These are phyloP conservation scores for Gymnothorax javanicus DNA, from an alignment of 2,797 vertebrate genomes.

Conservation along the genomic window DNA sequence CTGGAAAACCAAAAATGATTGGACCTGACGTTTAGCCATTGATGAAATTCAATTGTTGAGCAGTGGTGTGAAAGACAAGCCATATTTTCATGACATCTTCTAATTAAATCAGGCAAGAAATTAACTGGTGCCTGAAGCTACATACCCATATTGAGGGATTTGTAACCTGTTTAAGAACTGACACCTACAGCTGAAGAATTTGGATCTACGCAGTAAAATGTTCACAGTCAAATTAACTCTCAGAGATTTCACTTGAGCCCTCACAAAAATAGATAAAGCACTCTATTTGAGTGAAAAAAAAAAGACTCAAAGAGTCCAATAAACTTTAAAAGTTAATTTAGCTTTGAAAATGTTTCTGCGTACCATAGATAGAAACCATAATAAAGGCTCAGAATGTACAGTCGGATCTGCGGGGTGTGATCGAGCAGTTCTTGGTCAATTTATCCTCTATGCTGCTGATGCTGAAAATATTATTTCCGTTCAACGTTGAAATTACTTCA, in stretches of 20 bases:
- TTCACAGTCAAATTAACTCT: not conserved
- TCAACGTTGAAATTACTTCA: not conserved
- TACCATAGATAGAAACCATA: not conserved
- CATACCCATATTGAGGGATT: not conserved
- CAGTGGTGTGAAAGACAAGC: not conserved
- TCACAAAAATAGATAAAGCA: no score
- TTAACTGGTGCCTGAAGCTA: not conserved
- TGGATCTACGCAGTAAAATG: not conserved
- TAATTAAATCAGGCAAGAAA: not conserved
- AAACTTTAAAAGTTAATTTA: no score
- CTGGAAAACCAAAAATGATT: not conserved
- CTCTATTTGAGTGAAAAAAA: no score
- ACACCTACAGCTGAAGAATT: no score
- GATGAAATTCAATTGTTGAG: not conserved
- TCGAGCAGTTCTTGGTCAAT: not conserved
- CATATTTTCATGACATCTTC: not conserved
- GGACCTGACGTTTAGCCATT: not conserved
- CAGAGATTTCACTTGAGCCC: not conserved
- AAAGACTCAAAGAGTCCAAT: no score
- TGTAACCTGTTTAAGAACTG: not conserved
- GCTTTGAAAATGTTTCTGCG: no score
- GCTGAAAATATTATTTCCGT: not conserved
- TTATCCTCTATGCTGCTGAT: not conserved
- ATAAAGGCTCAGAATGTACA: not conserved
- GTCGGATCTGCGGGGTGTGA: not conserved